phyloP scores from a whole-genome alignment of 2,797 vertebrate genomes.

The Enteromius argenteus region DNA sequence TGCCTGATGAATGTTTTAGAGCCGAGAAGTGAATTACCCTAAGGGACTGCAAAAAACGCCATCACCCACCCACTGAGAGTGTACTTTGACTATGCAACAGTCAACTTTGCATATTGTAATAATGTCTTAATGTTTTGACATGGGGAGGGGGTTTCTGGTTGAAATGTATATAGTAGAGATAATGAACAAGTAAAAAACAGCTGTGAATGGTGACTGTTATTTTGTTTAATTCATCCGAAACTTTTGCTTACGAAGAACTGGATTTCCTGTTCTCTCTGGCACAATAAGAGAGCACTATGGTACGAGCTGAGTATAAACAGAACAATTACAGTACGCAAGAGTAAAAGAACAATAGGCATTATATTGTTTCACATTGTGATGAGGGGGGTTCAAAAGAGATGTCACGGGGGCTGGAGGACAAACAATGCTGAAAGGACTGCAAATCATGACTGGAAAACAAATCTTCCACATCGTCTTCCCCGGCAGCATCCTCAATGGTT shows the following conservation, averaged over 20 bases:
- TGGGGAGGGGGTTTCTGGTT: neutral
- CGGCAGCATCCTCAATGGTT: conserved; percentile 4
- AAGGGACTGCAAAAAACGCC: conserved; percentile 36
- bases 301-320: conserved; percentile 1
- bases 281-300: conserved; percentile 8
- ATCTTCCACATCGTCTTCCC: conserved; percentile 21
- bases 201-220: conserved; percentile 37
- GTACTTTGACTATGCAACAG: conserved; percentile 41
- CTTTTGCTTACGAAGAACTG: conserved; percentile 14
- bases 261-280: neutral
- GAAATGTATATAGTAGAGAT: conserved; percentile 25
- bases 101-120: conserved; percentile 22
- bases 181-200: conserved; percentile 21
- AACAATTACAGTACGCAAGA: conserved; percentile 39
- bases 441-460: conserved; percentile 69
- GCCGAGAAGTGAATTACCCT: conserved; percentile 24
- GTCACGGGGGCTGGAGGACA: conserved; percentile 40
- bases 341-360: conserved; percentile 25
- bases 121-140: conserved; percentile 22
- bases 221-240: neutral
- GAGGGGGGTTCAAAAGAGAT: conserved; percentile 24
- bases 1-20: conserved; percentile 55
- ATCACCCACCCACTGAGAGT: conserved; percentile 6
- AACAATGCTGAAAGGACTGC: conserved; percentile 73
- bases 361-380: conserved; percentile 21